Base-by-base conservation (phyloP, 1,140 invertebrate genomes). In the Penaeus indicus region DNA sequence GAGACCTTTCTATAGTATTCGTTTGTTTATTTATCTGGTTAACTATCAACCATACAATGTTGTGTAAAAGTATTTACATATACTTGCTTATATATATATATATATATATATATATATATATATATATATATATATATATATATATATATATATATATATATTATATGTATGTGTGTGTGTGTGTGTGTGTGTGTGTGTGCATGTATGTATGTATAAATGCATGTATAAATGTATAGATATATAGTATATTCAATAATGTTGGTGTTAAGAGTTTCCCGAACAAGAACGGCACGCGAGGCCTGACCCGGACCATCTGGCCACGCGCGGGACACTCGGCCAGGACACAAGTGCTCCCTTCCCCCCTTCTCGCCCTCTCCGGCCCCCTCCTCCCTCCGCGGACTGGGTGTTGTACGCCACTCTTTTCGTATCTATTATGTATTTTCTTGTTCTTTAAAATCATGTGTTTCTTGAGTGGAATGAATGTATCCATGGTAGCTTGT, bases 51-150 rank as follows among this genome's bases (percentile, higher is more conserved):
- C 77, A 54, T 54, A 27, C 38, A 32, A 54, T 27, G 3, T 22
- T 47, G n/a, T 61, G 60, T 79, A 79, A 38, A 42, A 3, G 7
- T 42, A 42, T 42, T 7, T 4, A 42, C 7, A 42, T 42, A 4
- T 42, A 42, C 7, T 7, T 42, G 7, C 7, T 7, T 42, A 42
- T 42, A 42, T 42, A 42, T 42, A 42, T 42, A 42, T 42, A 42
- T 42, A 42, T 42, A 42, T 42, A 42, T 42, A 8, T 42, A 8
- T 42, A 8, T 42, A 8, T 60, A 11, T 80, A 80, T 80, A 80
- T 80, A 80, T 80, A 60, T 60, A 80, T 80, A 75, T 80, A 80
- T 80, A 60, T 19, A 60, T 42, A 62, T 32, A 72, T 72, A 25
- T 72, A 72, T 32, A 72, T 72, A 72, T 72, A 69, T 69, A 32